Conservation (phyloP, 2,888 invertebrate species). For the Drosophila longiperda region DNA sequence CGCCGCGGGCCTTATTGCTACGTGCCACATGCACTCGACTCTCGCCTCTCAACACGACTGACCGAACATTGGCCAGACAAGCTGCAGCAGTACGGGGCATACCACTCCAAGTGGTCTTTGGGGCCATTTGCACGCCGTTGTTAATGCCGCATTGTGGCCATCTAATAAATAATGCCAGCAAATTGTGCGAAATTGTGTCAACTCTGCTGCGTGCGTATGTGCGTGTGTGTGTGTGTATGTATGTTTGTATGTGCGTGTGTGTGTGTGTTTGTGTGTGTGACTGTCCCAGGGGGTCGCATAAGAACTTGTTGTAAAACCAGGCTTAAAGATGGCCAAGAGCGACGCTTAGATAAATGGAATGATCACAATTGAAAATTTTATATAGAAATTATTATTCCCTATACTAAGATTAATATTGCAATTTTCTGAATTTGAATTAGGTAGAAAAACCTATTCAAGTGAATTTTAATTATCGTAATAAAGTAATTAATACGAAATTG, state of each 20-base stretch:
- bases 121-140: constrained; percentile 64
- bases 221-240: background rate
- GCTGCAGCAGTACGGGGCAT: constrained; percentile 8
- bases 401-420: background rate
- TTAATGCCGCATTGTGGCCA: constrained; percentile 62
- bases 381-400: background rate
- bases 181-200: constrained; percentile 65
- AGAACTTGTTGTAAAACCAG: constrained; percentile 54
- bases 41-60: constrained; percentile 1
- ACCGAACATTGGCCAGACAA: constrained; percentile 23
- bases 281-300: constrained; percentile 45
- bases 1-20: constrained; percentile 57
- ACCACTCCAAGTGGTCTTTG: constrained; percentile 39
- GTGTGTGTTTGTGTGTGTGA: background rate
- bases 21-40: constrained; percentile 35
- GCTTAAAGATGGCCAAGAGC: constrained; percentile 19
- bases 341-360: constrained; percentile 2
- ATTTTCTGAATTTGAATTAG: background rate
- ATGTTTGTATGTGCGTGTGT: background rate
- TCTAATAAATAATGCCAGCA: constrained; percentile 75
- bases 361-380: background rate
- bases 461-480: background rate
- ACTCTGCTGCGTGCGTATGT: constrained; percentile 2
- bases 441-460: background rate
- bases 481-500: background rate